A percentile compares a stretch with the other conserved stretches of the same genome.
These are phyloP conservation scores for Myathropa florea DNA, from an alignment of 2,888 invertebrate genomes.

Conservation along the genomic window DNA sequence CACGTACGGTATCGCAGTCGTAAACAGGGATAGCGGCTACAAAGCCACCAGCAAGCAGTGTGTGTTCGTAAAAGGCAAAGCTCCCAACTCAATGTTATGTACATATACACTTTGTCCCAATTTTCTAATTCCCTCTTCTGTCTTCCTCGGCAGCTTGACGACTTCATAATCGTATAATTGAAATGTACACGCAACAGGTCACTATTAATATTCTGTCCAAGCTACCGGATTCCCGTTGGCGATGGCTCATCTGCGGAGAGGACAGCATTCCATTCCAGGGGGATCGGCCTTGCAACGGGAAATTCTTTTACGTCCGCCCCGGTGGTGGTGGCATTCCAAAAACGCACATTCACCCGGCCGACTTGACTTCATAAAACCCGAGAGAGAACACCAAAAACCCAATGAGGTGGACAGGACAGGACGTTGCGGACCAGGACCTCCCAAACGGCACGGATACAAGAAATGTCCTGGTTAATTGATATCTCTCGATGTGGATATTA, in stretches of 20 bases:
- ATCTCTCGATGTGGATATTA: slow-evolving; percentile 57
- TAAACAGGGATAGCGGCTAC: not conserved
- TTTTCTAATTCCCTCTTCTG: slow-evolving; percentile 31
- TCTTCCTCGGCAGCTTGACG: slow-evolving; percentile 43
- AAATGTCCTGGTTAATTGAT: slow-evolving; percentile 51
- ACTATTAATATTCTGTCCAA: slow-evolving; percentile 50
- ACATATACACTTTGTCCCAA: not conserved
- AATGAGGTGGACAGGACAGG: not conserved
- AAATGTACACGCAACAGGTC: slow-evolving; percentile 65
- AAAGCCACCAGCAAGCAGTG: not conserved
- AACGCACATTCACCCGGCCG: slow-evolving; percentile 37
- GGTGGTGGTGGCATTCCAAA: slow-evolving; percentile 39
- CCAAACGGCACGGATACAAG: not conserved
- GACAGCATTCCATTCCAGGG: slow-evolving; percentile 49
- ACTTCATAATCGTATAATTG: slow-evolving; percentile 65
- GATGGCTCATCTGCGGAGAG: not conserved
- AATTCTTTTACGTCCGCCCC: slow-evolving; percentile 41
- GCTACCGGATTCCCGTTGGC: not conserved
- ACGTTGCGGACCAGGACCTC: not conserved
- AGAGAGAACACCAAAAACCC: slow-evolving; percentile 30
- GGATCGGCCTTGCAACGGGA: slow-evolving; percentile 25
- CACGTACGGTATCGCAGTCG: not conserved
- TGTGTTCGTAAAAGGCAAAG: not conserved
- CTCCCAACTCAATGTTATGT: not conserved
- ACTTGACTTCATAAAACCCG: slow-evolving; percentile 47